Base-by-base conservation (phyloP, 2,797 vertebrate genomes). In the Chaenodraco wilsoni region DNA sequence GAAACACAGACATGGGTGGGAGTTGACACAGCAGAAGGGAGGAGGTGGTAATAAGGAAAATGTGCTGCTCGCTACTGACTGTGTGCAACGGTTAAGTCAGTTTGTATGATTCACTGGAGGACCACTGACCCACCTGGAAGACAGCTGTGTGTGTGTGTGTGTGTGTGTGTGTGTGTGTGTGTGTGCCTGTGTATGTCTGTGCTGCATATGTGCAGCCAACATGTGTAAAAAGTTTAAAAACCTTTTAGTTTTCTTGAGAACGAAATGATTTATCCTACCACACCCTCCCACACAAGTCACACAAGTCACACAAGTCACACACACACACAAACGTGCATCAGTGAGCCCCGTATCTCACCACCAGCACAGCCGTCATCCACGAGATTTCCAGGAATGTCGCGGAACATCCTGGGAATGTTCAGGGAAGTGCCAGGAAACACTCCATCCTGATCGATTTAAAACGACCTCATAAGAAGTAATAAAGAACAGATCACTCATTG, bases 21-120 rank as follows among this genome's bases (percentile, higher is more conserved):
- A 74, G 79, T 57, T 60, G 54, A 71, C 41, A 31, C 50, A 74
- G 81, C 37, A 58, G 68, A 10, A 68, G 71, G 75, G 75, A 79
- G 77, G 84, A 82, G 81, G 77, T 84, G 81, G 76, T 89, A 83
- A 84, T 87, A 85, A 81, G 84, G 84, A 90, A 92, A 91, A 86
- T 83, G 84, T 86, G 84, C 74, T 66, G 71, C 76, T 80, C 75
- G 83, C 89, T 90, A 84, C 84, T 31, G 73, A 51, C 87, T 85
- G 62, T 83, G 74, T 88, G 72, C 72, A 72, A 74, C 21, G 41
- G 75, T 79, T 83, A 80, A 84, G 71, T 85, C 74, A 76, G 60
- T 80, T 82, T 66, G 79, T 64, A 76, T 87, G 89, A 90, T 84
- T 87, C 82, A 87, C 64, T 40, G 33, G 60, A 78, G 81, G 71